phyloP scores from a whole-genome alignment of 2,888 invertebrate genomes.

The Mythimna loreyi region DNA sequence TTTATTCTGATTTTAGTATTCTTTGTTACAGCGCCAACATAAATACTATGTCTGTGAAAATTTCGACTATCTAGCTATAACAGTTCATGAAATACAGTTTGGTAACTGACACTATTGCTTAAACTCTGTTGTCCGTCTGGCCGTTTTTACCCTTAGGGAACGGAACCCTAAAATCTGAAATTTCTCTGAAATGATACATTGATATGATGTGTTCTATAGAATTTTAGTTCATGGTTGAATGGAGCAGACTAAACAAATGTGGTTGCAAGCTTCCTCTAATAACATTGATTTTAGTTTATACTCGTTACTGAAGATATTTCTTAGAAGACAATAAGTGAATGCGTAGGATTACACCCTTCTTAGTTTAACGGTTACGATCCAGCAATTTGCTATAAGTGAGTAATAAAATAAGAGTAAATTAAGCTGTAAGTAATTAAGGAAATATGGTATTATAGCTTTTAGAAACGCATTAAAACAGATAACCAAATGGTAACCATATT shows the following conservation, averaged over 20 bases:
- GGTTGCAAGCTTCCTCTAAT: constrained; percentile 32
- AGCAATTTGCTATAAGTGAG: constrained; percentile 32
- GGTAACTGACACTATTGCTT: too few relatives aligned
- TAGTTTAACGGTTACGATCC: constrained; percentile 33
- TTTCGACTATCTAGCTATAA: too few relatives aligned
- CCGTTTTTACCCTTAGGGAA: too few relatives aligned
- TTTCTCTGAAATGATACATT: constrained; percentile 37
- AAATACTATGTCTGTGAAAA: too few relatives aligned
- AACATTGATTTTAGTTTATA: constrained; percentile 42
- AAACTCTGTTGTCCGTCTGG: too few relatives aligned
- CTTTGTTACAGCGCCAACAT: too few relatives aligned
- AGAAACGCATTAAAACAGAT: constrained; percentile 1
- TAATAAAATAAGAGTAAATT: constrained; percentile 25
- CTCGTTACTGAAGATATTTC: constrained; percentile 43
- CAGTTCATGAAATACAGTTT: too few relatives aligned
- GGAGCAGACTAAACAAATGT: constrained; percentile 57
- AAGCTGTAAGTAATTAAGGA: constrained; percentile 9
- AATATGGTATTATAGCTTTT: not conserved
- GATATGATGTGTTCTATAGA: constrained; percentile 38
- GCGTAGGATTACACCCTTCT: constrained; percentile 31
- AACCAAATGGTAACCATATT: not conserved
- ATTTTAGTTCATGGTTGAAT: constrained; percentile 23
- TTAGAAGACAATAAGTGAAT: constrained; percentile 40
- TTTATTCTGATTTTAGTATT: too few relatives aligned
- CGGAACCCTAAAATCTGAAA: constrained; percentile 1